Conservation (phyloP, 2,113 vertebrate species). For the Charadrius vociferus region DNA sequence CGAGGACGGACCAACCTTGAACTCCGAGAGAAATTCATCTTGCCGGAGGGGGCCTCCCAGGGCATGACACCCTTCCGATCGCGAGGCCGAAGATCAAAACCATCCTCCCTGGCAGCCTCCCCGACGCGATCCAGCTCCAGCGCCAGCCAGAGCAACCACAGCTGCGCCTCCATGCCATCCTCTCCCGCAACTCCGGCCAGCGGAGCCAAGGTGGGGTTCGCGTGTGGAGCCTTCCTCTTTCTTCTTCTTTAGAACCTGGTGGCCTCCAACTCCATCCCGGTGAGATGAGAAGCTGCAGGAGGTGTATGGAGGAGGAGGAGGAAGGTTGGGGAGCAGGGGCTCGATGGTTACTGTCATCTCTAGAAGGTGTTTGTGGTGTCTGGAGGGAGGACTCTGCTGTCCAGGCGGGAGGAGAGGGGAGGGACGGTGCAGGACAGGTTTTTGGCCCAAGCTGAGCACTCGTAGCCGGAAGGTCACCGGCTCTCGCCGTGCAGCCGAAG, state of each 20-base stretch:
- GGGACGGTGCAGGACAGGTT: not conserved
- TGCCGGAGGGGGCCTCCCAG: slow-evolving; percentile 92
- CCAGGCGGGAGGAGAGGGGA: not conserved
- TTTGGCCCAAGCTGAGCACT: not conserved
- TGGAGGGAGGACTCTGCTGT: not conserved
- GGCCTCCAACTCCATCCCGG: not conserved
- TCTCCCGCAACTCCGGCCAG: slow-evolving; percentile 92
- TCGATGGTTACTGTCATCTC: not conserved
- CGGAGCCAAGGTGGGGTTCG: slow-evolving; percentile 83
- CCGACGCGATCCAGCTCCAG: slow-evolving; percentile 95
- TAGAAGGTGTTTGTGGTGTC: rapidly evolving
- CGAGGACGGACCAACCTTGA: slow-evolving; percentile 97
- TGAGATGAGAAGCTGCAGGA: not conserved
- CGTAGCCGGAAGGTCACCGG: not conserved
- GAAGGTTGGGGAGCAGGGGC: not conserved
- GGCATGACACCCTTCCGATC: slow-evolving; percentile 94
- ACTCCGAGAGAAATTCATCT: slow-evolving; percentile 96
- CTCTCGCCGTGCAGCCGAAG: rapidly evolving
- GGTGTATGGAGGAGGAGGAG: not conserved
- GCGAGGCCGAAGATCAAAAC: slow-evolving; percentile 92
- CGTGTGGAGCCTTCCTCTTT: rapidly evolving
- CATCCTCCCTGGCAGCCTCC: slow-evolving; percentile 92
- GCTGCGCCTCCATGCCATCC: slow-evolving; percentile 91
- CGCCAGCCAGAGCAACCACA: slow-evolving; percentile 94
- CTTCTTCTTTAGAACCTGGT: not conserved